Evolutionary conservation across 2,888 invertebrate species (phyloP).

Genomic region (Lasioglossum villosulum): DNA sequence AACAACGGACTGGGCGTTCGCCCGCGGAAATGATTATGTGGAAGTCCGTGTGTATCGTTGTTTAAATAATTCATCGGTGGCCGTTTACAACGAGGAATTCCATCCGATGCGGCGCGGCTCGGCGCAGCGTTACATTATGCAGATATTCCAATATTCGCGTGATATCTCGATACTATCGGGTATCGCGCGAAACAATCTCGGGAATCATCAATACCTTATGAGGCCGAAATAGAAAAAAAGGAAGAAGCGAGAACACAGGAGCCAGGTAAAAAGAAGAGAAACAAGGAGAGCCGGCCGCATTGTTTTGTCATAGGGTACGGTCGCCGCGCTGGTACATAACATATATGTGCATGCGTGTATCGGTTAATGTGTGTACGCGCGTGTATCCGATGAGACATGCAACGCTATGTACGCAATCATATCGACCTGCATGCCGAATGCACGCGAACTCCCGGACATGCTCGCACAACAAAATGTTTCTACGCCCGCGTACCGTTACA

Average conservation of each 20-base stretch:
- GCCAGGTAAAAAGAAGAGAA: not conserved
- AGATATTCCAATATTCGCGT: slow-evolving; percentile 11
- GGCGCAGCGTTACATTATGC: not conserved
- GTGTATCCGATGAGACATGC: slow-evolving; percentile 58
- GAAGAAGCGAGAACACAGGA: not conserved
- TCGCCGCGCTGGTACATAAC: not conserved
- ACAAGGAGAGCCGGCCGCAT: slow-evolving; percentile 28
- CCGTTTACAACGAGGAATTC: not conserved
- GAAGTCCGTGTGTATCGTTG: not conserved
- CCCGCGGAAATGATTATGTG: not conserved
- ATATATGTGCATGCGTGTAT: not conserved
- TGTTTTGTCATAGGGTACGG: slow-evolving; percentile 29
- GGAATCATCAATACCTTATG: slow-evolving; percentile 58
- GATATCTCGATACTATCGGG: not conserved
- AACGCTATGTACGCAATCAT: slow-evolving; percentile 54
- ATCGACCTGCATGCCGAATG: slow-evolving; percentile 59
- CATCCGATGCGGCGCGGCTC: not conserved
- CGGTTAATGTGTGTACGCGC: slow-evolving; percentile 7
- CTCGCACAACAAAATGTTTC: slow-evolving; percentile 37
- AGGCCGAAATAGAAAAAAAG: not conserved
- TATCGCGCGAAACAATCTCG: slow-evolving; percentile 9
- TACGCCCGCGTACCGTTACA: slow-evolving; percentile 6
- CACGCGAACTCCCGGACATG: slow-evolving; percentile 48
- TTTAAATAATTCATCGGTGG: not conserved
- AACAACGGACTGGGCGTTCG: not conserved